Base-by-base conservation (phyloP, 2,888 invertebrate species). In the Dendrolimus pini region DNA sequence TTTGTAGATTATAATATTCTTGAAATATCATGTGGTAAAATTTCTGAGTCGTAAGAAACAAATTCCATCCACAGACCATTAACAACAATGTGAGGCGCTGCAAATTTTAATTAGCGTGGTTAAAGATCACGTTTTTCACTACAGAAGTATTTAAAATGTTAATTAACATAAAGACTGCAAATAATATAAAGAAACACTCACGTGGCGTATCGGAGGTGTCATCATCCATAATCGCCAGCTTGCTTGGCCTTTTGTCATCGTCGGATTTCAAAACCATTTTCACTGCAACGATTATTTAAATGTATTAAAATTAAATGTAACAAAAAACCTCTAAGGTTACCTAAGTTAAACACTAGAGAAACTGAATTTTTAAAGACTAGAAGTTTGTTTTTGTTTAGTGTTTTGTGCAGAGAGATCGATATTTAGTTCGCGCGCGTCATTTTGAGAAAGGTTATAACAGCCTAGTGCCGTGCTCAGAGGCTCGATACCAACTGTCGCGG, bases 161-260 rank as follows among this genome's bases (percentile, higher is more conserved):
- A 10, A 47, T 47, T 3, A 30, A 7, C 47, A 47, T 10, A 47
- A 47, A 47, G 6, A 47, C 9, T 47, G 47, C 30, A 30, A 47
- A 54, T 55, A 30, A 59, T 10, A 30, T 52, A 53, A 58, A 54
- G 57, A 18, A 56, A 54, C 60, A 85, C 89, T 88, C 64, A 91
- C 91, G 72, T 84, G 88, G 86, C 59, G 70, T 70, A 66, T 83
- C 82, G 18, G 84, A 80, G 56, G 71, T 65, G 54, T 89, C 89
- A 30, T 30, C 90, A 72, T 91, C 90, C 87, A 91, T 89, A 68
- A 91, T 91, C 64, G 89, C 89, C 80, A 91, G 67, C 71, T 90
- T 91, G 79, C 91, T 91, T 53, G 90, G 89, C 71, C 85, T 75
- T 68, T 86, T 89, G 65, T 87, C 85, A 69, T 89, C 90, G 65